Evolutionary conservation across 2,888 invertebrate genomes (phyloP).

Genomic region (Acanthococcus lagerstroemiae): DNA sequence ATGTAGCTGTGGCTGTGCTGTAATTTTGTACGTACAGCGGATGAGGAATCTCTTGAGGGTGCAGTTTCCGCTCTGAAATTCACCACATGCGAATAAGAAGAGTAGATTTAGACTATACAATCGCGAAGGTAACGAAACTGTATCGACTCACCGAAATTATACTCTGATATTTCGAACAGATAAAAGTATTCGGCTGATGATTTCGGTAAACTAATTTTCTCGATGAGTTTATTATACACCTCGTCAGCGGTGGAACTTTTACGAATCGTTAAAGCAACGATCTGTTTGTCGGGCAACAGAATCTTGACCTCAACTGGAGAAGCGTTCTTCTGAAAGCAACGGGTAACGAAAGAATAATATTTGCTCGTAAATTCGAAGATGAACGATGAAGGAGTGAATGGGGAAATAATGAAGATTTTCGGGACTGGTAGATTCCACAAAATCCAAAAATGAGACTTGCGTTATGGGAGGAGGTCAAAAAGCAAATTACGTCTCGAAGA

Average conservation of each 20-base stretch:
- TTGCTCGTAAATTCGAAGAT: too few relatives aligned
- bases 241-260: slow-evolving; percentile 83
- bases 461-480: too few relatives aligned
- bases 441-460: too few relatives aligned
- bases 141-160: slow-evolving; percentile 72
- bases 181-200: slow-evolving; percentile 84
- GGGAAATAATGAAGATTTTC: too few relatives aligned
- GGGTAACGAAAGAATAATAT: too few relatives aligned
- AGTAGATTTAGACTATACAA: too few relatives aligned
- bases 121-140: not conserved
- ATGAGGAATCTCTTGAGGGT: slow-evolving; percentile 89
- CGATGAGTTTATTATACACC: slow-evolving; percentile 77
- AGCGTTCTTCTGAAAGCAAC: slow-evolving; percentile 41
- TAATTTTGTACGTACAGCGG: slow-evolving; percentile 98
- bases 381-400: too few relatives aligned
- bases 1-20: slow-evolving; percentile 92
- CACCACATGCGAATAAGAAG: too few relatives aligned
- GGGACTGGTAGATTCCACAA: too few relatives aligned
- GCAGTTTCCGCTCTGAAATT: slow-evolving; percentile 79
- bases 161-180: slow-evolving; percentile 93
- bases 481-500: too few relatives aligned
- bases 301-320: slow-evolving; percentile 55
- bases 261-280: slow-evolving; percentile 76
- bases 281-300: slow-evolving; percentile 81
- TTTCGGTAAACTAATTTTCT: slow-evolving; percentile 69